phyloP scores from a whole-genome alignment of 1,140 invertebrate genomes.

The Zaprionus nigranus region DNA sequence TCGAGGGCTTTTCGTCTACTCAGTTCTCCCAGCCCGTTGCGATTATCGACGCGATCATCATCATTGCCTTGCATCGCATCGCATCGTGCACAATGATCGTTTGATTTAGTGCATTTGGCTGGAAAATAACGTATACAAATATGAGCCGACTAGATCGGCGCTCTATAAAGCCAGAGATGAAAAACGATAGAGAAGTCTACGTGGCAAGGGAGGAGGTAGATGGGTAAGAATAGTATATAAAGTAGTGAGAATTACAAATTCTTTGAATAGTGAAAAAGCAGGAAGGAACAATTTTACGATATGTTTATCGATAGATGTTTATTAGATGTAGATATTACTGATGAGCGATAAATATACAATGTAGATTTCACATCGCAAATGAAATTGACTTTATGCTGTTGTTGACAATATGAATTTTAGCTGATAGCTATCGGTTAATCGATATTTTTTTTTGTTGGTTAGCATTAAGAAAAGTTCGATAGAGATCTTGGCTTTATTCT shows the following conservation, averaged over 20 bases:
- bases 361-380: no score
- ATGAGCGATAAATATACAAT: no score
- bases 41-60: constrained; percentile 73
- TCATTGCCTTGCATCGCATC: constrained; percentile 26
- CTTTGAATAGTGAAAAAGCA: background rate
- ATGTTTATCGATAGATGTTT: background rate
- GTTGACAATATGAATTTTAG: no score
- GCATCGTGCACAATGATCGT: constrained; percentile 52
- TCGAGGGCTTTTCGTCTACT: constrained; percentile 36
- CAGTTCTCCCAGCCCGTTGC: constrained; percentile 15
- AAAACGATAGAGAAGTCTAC: background rate
- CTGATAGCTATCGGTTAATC: constrained; percentile 1
- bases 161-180: constrained; percentile 17
- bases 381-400: no score
- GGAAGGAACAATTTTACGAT: background rate
- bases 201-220: background rate
- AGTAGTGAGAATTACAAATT: background rate
- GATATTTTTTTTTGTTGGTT: background rate
- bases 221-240: background rate
- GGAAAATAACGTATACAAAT: constrained; percentile 49
- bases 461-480: background rate
- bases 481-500: background rate
- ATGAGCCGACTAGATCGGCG: constrained; percentile 15
- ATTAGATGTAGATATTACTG: background rate
- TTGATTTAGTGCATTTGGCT: constrained; percentile 72